Evolutionary conservation across 2,113 vertebrate genomes (phyloP).

Genomic region (Ochotona curzoniae): DNA sequence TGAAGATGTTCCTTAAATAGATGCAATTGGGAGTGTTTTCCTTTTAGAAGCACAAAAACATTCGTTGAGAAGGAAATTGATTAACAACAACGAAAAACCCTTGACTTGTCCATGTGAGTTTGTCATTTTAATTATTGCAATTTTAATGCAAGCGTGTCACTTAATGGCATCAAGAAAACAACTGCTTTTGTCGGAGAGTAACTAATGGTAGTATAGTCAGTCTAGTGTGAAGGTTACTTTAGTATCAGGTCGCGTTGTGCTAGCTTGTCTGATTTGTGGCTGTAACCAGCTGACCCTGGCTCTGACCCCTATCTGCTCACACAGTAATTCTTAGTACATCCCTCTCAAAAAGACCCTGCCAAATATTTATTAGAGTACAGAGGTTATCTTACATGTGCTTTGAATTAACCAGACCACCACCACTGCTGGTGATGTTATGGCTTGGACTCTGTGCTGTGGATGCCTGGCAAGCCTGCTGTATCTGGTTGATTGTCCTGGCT

Average conservation of each 20-base stretch:
- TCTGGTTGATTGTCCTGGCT: conserved; percentile 2
- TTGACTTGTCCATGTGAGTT: conserved; percentile 71
- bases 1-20: neutral
- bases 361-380: conserved; percentile 63
- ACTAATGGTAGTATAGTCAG: conserved; percentile 55
- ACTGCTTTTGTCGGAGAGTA: conserved; percentile 61
- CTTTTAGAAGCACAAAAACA: neutral
- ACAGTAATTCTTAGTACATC: conserved; percentile 56
- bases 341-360: conserved; percentile 30
- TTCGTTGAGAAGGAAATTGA: conserved; percentile 69
- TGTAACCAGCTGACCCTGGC: conserved; percentile 41
- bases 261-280: conserved; percentile 69
- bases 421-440: neutral
- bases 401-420: conserved; percentile 46
- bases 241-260: conserved; percentile 65
- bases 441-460: neutral
- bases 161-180: conserved; percentile 68
- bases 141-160: conserved; percentile 63
- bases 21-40: conserved; percentile 17
- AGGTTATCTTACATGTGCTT: conserved; percentile 34
- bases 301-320: conserved; percentile 56
- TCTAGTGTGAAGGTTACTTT: conserved; percentile 76
- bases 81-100: conserved; percentile 65
- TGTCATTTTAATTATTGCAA: conserved; percentile 76
- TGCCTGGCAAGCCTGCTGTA: conserved; percentile 11